Conservation (phyloP, 2,113 vertebrate species). For the Eublepharis macularius region DNA sequence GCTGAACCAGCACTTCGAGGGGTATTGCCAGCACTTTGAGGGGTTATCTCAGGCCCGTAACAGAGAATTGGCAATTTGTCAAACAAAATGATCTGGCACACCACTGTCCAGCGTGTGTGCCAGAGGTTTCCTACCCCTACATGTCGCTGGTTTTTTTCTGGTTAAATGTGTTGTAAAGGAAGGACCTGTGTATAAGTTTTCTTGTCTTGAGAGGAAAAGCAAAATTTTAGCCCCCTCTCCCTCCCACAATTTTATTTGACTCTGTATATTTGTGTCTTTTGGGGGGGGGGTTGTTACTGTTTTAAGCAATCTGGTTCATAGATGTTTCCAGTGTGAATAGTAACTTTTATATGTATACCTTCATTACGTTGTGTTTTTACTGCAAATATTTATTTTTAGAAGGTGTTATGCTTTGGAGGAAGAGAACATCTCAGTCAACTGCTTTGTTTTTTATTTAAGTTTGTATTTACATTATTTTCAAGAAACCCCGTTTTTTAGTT, state of each 20-base stretch:
- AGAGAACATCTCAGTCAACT: neutral
- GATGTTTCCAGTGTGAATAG: constrained; percentile 2
- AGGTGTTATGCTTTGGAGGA: constrained; percentile 2
- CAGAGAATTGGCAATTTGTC: too few species aligned
- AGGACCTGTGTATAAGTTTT: neutral
- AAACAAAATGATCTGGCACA: too few species aligned
- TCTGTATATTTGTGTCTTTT: neutral
- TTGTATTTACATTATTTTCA: neutral
- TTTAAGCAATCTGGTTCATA: rapidly evolving
- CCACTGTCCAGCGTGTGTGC: too few species aligned
- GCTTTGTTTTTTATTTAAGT: neutral
- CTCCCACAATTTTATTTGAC: neutral
- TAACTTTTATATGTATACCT: neutral
- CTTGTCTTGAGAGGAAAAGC: neutral
- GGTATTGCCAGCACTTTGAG: too few species aligned
- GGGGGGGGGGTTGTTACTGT: neutral
- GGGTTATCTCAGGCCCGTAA: too few species aligned
- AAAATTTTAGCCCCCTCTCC: neutral
- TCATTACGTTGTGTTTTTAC: constrained; percentile 31
- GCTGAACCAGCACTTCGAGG: too few species aligned
- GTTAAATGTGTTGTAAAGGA: neutral
- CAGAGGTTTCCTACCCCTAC: too few species aligned
- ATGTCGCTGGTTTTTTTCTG: too few species aligned
- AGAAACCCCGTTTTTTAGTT: neutral
- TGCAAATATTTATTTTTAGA: constrained; percentile 13